Conservation (phyloP, 2,113 vertebrate species). For the Syngnathus floridae region DNA sequence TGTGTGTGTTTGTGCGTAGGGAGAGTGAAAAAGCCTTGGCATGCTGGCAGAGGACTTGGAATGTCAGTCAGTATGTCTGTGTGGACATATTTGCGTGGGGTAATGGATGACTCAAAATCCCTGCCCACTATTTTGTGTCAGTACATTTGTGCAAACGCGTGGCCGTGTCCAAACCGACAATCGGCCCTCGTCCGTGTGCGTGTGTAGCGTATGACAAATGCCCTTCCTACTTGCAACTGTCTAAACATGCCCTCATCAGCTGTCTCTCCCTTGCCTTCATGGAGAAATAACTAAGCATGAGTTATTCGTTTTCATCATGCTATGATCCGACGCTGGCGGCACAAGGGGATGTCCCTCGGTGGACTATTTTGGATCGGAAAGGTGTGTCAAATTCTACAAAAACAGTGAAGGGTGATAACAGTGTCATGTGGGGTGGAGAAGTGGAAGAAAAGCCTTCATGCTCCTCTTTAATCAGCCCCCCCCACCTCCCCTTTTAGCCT, state of each 20-base stretch:
- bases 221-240: conserved; percentile 64
- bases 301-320: conserved; percentile 47
- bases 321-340: conserved; percentile 38
- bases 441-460: conserved; percentile 38
- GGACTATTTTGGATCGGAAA: conserved; percentile 32
- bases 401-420: conserved; percentile 10
- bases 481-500: conserved; percentile 12
- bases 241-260: conserved; percentile 72
- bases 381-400: conserved; percentile 21
- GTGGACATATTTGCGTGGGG: conserved; percentile 47
- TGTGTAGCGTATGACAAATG: conserved; percentile 59
- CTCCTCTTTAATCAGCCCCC: conserved; percentile 48
- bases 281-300: conserved; percentile 52
- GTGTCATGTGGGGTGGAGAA: conserved; percentile 7
- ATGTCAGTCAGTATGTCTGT: conserved; percentile 52
- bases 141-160: conserved; percentile 49
- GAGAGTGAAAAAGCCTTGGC: conserved; percentile 32
- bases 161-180: conserved; percentile 35
- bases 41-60: conserved; percentile 56
- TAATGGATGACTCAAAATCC: conserved; percentile 40
- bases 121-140: conserved; percentile 35
- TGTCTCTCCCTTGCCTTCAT: conserved; percentile 62
- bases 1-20: conserved; percentile 24
- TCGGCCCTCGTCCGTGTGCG: conserved; percentile 14
- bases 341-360: conserved; percentile 43